Evolutionary conservation across 2,113 vertebrate species (phyloP), one percentile per base, ranked within the genome.

Genomic region (Spilogale gracilis): DNA sequence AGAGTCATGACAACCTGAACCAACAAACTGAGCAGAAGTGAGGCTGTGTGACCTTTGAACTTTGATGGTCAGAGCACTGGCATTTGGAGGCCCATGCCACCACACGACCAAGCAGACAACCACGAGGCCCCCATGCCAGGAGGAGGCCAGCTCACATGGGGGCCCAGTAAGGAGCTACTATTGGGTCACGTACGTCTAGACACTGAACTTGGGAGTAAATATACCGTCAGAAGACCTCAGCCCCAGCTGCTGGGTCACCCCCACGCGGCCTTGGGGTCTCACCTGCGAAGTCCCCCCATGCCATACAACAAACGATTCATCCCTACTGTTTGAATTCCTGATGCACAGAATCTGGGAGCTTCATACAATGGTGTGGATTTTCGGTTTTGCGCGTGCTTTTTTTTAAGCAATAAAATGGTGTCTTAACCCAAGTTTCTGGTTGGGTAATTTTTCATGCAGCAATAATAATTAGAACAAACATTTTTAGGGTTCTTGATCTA

Each of bases 281-380:
- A 83, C 56, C 1, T 3, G 23, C 52, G 9, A 17, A 69, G 5
- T 7, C 17, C 0, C 38, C 30, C 10, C 10, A 5, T 0, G 3
- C 48, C 45, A 14, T 38, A 18, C 21, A n/a, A 7, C n/a, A 92
- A 38, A 82, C 2, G 4, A 56, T 10, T 56, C 48, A 9, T 13
- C 17, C 32, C 18, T 10, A 23, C 17, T 11, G 7, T 61, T 43
- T 23, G 25, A 56, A 65, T 78, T 80, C 25, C 38, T 82, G 16
- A 45, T 12, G 30, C 25, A 1, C 52, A 78, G 54, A 90, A 17
- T 73, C 76, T 89, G 27, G 10, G 54, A 63, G 6, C 78, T 71
- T 63, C 60, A 58, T 30, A 56, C 89, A 85, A 67, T 56, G 65
- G 18, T 85, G 21, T 30, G 23, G 20, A 45, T 4, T 76, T 76